A percentile compares a stretch with the other conserved stretches of the same genome.
phyloP scores from a whole-genome alignment of 1,140 invertebrate genomes.

The Achroia grisella region DNA sequence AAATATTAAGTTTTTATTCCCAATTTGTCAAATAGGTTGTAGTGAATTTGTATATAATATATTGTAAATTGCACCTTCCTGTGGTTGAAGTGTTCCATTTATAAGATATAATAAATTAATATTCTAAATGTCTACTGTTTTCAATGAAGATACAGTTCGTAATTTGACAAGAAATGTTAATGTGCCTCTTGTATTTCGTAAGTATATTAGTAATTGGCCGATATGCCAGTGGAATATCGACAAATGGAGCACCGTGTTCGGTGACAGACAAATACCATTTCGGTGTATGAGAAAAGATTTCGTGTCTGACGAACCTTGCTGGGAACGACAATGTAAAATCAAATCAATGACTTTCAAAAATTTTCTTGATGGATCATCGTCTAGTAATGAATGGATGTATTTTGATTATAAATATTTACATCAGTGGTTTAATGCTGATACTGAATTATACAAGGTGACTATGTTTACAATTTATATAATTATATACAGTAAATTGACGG shows the following conservation, averaged over 20 bases:
- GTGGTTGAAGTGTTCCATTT: too few species aligned
- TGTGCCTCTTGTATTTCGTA: slow-evolving; percentile 41
- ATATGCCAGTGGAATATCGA: slow-evolving; percentile 57
- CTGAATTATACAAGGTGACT: slow-evolving; percentile 76
- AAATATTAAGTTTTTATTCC: too few species aligned
- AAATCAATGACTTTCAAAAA: slow-evolving; percentile 76
- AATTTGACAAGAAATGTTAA: slow-evolving; percentile 32
- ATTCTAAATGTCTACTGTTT: slow-evolving; percentile 20
- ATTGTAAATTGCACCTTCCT: too few species aligned
- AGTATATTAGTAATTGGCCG: slow-evolving; percentile 48
- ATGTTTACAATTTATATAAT: background rate
- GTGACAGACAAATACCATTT: slow-evolving; percentile 59
- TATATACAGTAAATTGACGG: background rate
- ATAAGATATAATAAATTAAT: background rate
- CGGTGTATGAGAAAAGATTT: slow-evolving; percentile 51
- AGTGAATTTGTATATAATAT: too few species aligned
- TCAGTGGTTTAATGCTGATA: slow-evolving; percentile 77
- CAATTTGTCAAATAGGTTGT: too few species aligned
- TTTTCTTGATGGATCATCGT: slow-evolving; percentile 73
- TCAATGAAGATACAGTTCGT: slow-evolving; percentile 38
- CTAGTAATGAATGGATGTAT: slow-evolving; percentile 79
- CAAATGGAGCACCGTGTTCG: slow-evolving; percentile 70
- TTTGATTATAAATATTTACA: slow-evolving; percentile 90
- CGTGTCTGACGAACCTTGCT: slow-evolving; percentile 78
- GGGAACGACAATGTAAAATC: slow-evolving; percentile 80